Conservation (phyloP, 2,888 invertebrate genomes). For the Tortricodes alternella region DNA sequence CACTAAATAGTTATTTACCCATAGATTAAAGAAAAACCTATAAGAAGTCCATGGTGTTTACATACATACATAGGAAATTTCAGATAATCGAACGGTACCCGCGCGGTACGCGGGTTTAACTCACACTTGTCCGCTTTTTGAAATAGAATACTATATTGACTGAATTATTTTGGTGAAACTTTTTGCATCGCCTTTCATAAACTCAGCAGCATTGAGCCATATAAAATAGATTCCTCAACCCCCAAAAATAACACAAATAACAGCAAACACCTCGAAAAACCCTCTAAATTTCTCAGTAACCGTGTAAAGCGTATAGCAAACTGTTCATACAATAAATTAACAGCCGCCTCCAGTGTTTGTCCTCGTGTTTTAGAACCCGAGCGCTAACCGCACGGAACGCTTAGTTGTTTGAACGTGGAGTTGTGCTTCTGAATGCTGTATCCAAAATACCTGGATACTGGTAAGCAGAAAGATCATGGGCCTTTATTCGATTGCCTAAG, state of each 20-base stretch:
- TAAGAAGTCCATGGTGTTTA: no score
- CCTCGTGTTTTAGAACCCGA: slow-evolving; percentile 12
- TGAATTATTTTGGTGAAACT: no score
- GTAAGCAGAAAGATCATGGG: not conserved
- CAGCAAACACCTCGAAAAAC: slow-evolving; percentile 20
- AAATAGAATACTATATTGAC: no score
- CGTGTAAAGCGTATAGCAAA: slow-evolving; percentile 22
- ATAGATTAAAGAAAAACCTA: no score
- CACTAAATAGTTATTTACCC: no score
- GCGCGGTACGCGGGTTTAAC: no score
- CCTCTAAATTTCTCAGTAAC: slow-evolving; percentile 26
- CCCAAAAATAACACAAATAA: slow-evolving; percentile 9
- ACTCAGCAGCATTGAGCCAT: no score
- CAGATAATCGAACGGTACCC: no score
- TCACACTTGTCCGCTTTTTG: no score
- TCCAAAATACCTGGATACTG: slow-evolving; percentile 27
- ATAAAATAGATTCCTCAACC: not conserved
- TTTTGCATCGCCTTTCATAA: no score
- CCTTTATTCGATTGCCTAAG: not conserved
- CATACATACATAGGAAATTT: no score
- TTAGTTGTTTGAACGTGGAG: slow-evolving; percentile 12
- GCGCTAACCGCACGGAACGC: slow-evolving; percentile 23
- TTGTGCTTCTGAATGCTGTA: not conserved
- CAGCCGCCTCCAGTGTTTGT: slow-evolving; percentile 17
- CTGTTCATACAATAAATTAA: slow-evolving; percentile 21